Percentiles rank a stretch among this genome's conserved stretches.
phyloP scores from a whole-genome alignment of 1,140 invertebrate genomes.

The Cydia strobilella region DNA sequence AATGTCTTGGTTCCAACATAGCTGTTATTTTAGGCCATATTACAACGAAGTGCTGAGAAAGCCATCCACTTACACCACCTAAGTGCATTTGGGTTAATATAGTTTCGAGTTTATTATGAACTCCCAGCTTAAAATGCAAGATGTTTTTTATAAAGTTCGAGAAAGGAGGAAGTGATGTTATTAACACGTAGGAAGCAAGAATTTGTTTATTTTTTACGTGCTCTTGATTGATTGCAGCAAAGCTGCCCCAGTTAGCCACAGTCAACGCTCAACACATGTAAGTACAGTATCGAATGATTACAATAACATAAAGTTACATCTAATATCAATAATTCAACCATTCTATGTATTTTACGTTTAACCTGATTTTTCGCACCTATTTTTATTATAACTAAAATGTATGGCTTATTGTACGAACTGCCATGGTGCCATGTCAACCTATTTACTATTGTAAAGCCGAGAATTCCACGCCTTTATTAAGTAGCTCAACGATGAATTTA shows the following conservation, averaged over 20 bases:
- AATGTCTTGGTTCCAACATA: too few species aligned
- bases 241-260: constrained; percentile 53
- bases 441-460: constrained; percentile 19
- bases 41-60: background rate
- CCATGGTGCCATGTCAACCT: background rate
- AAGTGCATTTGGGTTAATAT: background rate
- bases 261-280: constrained; percentile 46
- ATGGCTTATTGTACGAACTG: background rate
- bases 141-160: constrained; percentile 17
- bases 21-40: background rate
- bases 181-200: constrained; percentile 26
- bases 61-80: background rate
- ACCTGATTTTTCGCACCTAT: background rate
- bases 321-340: background rate
- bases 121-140: background rate
- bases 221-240: constrained; percentile 64
- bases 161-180: constrained; percentile 33
- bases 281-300: constrained; percentile 42
- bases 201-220: constrained; percentile 60
- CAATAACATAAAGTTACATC: too few species aligned
- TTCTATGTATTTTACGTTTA: background rate
- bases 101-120: background rate
- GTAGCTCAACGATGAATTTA: constrained; percentile 19
- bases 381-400: background rate
- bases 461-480: constrained; percentile 11